Conservation (phyloP, 2,888 invertebrate genomes). For the Limnephilus auricula region DNA sequence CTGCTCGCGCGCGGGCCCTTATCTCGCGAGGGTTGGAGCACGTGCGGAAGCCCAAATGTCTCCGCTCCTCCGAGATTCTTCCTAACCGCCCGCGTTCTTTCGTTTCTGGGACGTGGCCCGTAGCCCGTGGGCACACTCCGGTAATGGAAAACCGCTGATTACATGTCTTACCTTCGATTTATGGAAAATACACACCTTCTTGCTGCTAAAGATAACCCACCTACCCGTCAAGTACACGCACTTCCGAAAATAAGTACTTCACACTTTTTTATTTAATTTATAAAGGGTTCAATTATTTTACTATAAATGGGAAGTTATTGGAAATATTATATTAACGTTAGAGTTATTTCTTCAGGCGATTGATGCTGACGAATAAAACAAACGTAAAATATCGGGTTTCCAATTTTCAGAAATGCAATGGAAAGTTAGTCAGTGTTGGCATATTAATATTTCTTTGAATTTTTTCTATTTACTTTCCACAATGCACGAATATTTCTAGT, state of each 20-base stretch:
- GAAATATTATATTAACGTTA: background rate
- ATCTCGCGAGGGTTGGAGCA: constrained; percentile 21
- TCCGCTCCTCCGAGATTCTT: background rate
- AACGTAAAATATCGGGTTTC: too few relatives aligned
- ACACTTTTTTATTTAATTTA: background rate
- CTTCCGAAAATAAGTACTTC: background rate
- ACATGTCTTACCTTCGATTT: constrained; percentile 31
- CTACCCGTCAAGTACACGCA: background rate
- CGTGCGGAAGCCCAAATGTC: constrained; percentile 58
- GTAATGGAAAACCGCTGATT: constrained; percentile 43
- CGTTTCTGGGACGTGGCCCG: background rate
- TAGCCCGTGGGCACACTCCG: constrained; percentile 11
- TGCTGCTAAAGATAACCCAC: background rate
- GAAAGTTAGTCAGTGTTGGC: background rate
- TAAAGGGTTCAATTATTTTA: background rate
- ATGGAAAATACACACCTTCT: constrained; percentile 3
- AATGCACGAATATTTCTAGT: background rate
- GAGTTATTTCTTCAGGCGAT: too few relatives aligned
- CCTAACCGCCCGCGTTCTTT: background rate
- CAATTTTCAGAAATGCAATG: background rate
- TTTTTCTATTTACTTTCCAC: background rate
- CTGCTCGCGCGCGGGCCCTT: constrained; percentile 49
- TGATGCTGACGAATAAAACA: too few relatives aligned
- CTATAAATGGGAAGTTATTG: background rate
- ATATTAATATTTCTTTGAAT: background rate